Base-by-base conservation (phyloP, 2,797 vertebrate genomes). In the Anomalospiza imberbis region DNA sequence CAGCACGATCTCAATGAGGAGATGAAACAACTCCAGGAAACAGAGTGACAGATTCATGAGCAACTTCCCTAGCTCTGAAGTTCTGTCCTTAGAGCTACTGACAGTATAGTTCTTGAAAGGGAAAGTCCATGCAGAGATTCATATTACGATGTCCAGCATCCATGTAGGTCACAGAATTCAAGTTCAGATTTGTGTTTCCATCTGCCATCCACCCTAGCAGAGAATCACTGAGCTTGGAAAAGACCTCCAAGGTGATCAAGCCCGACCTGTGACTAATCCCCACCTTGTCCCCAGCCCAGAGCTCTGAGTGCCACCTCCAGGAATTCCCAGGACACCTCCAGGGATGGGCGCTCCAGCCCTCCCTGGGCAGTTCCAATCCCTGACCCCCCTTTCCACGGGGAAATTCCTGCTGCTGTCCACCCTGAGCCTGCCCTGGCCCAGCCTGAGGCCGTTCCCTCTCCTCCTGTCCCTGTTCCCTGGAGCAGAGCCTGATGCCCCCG, bases 231-330 rank as follows among this genome's bases (percentile, higher is more conserved):
- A 71, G 50, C 21, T 0, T 58, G 28, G 60, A 25, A 79, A 72
- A 72, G 7, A 28, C 4, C 36, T 38, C 36, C 28, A 44, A 44
- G 58, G 51, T 36, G 36, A 57, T 12, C 0, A 0, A 44, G 8
- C 28, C 16, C 36, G 24, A 17, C 0, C 51, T 72, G 58, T 24
- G 66, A 0, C 48, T 10, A 0, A 28, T 32, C 1, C 1, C 26
- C 36, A 71, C 17, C 13, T 8, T 32, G 50, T 44, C 50, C 4
- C 31, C 57, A 58, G 28, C 57, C 48, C 26, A 63, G 32, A 78
- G 84, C 84, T 0, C 54, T 9, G 1, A n/a, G 47, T 45, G n/a
- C 24, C 62, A 44, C 36, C 0, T 36, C 61, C 50, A 24, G 47
- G 0, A 2, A 0, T 28, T 16, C 1, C 72, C 11, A 2, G 38